These are phyloP conservation scores for Orientallactaga bullata DNA, from an alignment of 2,113 vertebrate species.

Conservation along the genomic window DNA sequence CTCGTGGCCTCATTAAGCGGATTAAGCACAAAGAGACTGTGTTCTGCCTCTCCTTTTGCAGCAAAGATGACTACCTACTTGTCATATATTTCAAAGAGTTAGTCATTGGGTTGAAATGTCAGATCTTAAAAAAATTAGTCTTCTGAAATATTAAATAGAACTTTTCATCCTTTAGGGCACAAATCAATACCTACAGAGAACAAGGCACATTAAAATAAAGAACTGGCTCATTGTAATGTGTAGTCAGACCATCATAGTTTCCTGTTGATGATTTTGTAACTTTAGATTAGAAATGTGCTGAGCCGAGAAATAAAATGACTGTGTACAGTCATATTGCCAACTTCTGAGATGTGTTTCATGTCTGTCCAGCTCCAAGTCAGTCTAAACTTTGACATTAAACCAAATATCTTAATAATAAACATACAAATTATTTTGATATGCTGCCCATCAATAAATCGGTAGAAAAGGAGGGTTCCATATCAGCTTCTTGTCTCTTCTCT, in stretches of 20 bases:
- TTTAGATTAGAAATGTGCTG: slow-evolving; percentile 52
- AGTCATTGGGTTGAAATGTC: slow-evolving; percentile 57
- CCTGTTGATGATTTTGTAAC: slow-evolving; percentile 39
- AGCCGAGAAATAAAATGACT: slow-evolving; percentile 34
- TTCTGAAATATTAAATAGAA: slow-evolving; percentile 68
- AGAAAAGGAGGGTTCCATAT: too few species aligned
- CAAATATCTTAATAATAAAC: slow-evolving; percentile 49
- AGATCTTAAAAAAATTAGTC: background rate
- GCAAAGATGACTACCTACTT: slow-evolving; percentile 27
- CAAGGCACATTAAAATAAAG: slow-evolving; percentile 46
- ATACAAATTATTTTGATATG: background rate
- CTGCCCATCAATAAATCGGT: too few species aligned
- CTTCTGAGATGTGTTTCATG: slow-evolving; percentile 54
- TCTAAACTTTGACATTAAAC: slow-evolving; percentile 41
- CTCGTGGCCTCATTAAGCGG: background rate
- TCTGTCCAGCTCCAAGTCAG: background rate
- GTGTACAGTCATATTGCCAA: background rate
- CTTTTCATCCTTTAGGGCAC: slow-evolving; percentile 15
- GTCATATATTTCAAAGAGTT: slow-evolving; percentile 53
- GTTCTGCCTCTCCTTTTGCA: slow-evolving; percentile 17
- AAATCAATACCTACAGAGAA: slow-evolving; percentile 67
- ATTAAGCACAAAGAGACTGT: background rate
- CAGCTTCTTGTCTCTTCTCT: too few species aligned
- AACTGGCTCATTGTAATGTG: slow-evolving; percentile 38
- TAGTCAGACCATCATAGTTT: slow-evolving; percentile 29